Evolutionary conservation across 2,113 vertebrate genomes (phyloP).

Genomic region (Pica pica): DNA sequence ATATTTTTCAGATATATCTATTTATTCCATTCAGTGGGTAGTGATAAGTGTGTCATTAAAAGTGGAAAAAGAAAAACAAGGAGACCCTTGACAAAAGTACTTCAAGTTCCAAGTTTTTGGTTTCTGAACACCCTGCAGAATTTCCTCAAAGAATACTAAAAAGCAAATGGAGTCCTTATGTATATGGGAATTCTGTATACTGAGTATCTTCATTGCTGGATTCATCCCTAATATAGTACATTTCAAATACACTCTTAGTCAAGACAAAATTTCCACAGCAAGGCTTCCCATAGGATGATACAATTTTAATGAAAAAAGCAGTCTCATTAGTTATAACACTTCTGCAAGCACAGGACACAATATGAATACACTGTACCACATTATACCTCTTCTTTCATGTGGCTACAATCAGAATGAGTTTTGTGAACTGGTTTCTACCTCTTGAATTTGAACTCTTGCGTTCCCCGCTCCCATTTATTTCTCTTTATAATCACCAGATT

Average conservation of each 20-base stretch:
- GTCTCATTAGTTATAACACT: background rate
- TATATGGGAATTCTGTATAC: background rate
- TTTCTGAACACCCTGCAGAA: background rate
- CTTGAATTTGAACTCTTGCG: background rate
- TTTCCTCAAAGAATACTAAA: background rate
- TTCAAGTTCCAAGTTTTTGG: background rate
- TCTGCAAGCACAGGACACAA: background rate
- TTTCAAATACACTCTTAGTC: background rate
- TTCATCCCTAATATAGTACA: background rate
- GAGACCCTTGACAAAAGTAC: background rate
- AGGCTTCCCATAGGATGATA: background rate
- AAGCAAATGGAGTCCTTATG: background rate
- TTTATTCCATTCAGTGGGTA: background rate
- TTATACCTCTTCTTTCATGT: background rate
- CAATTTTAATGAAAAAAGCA: background rate
- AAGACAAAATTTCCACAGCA: background rate
- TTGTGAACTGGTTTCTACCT: background rate
- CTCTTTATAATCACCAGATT: background rate
- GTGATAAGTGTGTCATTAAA: background rate
- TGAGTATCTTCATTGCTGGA: background rate
- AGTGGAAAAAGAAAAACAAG: background rate
- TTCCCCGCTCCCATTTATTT: background rate
- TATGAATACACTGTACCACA: background rate
- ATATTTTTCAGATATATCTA: background rate
- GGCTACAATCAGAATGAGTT: background rate